A percentile compares a stretch with the other conserved stretches of the same genome.
Conservation (phyloP, 2,113 vertebrate genomes). For the Arvicanthis niloticus region DNA sequence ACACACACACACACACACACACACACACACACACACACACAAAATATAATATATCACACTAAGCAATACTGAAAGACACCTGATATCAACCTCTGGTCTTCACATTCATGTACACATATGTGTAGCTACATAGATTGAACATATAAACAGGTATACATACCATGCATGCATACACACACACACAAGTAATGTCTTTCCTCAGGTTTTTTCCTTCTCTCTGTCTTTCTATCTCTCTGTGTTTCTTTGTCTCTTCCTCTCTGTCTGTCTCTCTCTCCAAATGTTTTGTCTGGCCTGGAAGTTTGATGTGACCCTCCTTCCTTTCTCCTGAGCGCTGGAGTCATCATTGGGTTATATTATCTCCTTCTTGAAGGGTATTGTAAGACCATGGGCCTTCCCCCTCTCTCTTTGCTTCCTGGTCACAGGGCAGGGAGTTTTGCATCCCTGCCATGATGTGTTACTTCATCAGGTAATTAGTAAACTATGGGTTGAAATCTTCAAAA, state of each 20-base stretch:
- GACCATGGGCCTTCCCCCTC: background rate
- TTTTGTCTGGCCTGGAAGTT: background rate
- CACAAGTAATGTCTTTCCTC: background rate
- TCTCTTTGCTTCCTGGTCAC: background rate
- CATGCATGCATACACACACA: background rate
- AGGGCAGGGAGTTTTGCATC: background rate
- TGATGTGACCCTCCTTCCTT: background rate
- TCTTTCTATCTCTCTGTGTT: background rate
- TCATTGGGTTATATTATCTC: background rate
- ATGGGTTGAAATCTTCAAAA: background rate
- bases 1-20: no score
- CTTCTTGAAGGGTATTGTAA: background rate
- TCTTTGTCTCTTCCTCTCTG: background rate
- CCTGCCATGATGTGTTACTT: background rate
- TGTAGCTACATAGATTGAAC: background rate
- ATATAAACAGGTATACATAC: background rate
- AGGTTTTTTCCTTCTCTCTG: background rate
- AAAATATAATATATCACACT: no score
- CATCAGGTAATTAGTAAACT: background rate
- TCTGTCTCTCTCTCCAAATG: background rate
- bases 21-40: no score
- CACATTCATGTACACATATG: background rate
- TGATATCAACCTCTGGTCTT: background rate
- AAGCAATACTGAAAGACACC: background rate
- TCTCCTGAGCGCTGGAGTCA: background rate